phyloP scores from a whole-genome alignment of 2,888 invertebrate species.

The Nephrotoma appendiculata region DNA sequence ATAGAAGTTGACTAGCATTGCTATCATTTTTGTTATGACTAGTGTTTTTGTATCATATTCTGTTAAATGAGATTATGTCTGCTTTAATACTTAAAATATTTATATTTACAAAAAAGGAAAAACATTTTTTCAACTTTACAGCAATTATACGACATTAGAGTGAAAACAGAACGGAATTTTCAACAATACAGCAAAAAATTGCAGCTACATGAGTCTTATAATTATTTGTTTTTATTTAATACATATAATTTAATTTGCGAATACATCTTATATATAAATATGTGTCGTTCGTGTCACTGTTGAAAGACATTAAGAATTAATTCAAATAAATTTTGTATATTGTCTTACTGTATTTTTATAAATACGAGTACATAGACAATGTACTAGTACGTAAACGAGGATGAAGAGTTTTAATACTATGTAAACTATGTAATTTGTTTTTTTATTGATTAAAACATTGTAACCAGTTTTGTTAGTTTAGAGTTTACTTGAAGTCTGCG shows the following conservation, averaged over 20 bases:
- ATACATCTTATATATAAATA: not conserved
- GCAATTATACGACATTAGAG: not conserved
- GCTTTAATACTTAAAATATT: not conserved
- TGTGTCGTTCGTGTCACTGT: not conserved
- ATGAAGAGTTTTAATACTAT: too few species aligned
- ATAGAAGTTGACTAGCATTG: not conserved
- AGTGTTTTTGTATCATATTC: not conserved
- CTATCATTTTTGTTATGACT: not conserved
- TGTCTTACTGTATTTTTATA: too few species aligned
- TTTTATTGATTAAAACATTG: too few species aligned
- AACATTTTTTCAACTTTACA: not conserved
- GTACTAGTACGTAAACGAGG: too few species aligned
- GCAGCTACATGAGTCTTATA: not conserved
- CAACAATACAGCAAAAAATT: not conserved
- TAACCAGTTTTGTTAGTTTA: too few species aligned
- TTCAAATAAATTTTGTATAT: not conserved
- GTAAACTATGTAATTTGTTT: too few species aligned
- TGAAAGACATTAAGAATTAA: not conserved
- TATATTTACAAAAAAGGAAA: not conserved
- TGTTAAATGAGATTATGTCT: not conserved
- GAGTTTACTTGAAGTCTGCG: too few species aligned
- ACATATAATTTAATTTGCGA: not conserved
- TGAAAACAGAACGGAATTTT: not conserved
- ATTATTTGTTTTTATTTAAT: not conserved
- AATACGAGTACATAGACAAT: too few species aligned